Evolutionary conservation across 2,888 invertebrate species (phyloP), one percentile per base, ranked within the genome.

Genomic region (Amblyjoppa proteus): DNA sequence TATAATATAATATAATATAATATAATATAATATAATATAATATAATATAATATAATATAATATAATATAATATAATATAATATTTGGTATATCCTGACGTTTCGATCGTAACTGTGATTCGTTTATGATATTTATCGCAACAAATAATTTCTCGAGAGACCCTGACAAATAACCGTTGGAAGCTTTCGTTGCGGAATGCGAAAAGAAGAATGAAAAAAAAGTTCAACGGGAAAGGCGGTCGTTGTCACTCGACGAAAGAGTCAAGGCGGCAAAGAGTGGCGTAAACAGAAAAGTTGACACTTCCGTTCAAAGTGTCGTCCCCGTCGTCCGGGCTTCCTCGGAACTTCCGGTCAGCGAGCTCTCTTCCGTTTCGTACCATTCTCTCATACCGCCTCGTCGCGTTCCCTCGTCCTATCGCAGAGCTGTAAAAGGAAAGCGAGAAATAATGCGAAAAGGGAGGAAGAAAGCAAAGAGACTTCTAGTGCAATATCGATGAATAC

Each of bases 231-330:
- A 38, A 31, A 11, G 20, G 34, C 5, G 11, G 53, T 13, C 45
- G 51, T 49, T n/a, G 20, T 66, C 66, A n/a, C 20, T 38, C 20
- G 66, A 51, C 49, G 66, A 51, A 51, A 66, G n/a, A 66, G 49
- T 61, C 61, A n/a, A 25, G 69, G 66, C 53, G 64, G 49, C 53
- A 56, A 74, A 20, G 56, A 64, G 74, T 51, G 68, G 81, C 73
- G 83, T 80, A 84, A 88, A 81, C 85, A 85, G 85, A 82, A 84
- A 83, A 88, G 86, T 84, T 83, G 88, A 83, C 83, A 81, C 82
- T 88, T 87, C 83, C 83, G 74, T 74, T 70, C 68, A 13, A 51
- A 78, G 77, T 74, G 68, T 78, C 53, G 49, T 11, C 25, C 58
- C 13, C 69, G 51, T 70, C 76, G 83, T 49, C 28, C 61, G 61